Evolutionary conservation across 2,888 invertebrate species (phyloP).

Genomic region (Aromia moschata): DNA sequence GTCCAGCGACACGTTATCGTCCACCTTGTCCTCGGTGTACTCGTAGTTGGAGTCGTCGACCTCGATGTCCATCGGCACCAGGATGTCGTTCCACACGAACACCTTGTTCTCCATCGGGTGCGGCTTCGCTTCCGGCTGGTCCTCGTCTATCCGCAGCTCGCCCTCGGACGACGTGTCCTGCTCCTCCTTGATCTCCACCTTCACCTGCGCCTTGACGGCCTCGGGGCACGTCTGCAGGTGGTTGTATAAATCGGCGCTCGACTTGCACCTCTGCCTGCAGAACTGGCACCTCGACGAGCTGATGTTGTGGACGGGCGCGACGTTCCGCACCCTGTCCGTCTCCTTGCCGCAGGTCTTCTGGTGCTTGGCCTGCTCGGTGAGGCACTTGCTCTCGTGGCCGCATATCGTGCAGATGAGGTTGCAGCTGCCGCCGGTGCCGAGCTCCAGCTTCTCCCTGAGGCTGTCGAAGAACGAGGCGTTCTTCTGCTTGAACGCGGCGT

Average conservation of each 20-base stretch:
- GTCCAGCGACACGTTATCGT: conserved; percentile 59
- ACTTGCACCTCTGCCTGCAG: conserved; percentile 87
- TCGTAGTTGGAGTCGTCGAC: conserved; percentile 59
- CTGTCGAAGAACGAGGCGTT: conserved; percentile 85
- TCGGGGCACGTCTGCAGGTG: conserved; percentile 79
- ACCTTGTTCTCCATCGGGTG: conserved; percentile 85
- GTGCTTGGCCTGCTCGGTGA: conserved; percentile 83
- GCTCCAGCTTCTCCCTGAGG: conserved; percentile 77
- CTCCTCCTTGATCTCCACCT: conserved; percentile 52
- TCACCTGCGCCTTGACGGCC: conserved; percentile 59
- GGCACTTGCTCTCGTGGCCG: conserved; percentile 80
- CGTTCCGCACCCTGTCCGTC: conserved; percentile 41
- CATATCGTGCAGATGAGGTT: conserved; percentile 76
- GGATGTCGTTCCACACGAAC: conserved; percentile 82
- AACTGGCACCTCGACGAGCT: conserved; percentile 85
- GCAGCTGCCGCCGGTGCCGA: conserved; percentile 69
- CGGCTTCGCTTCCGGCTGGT: conserved; percentile 62
- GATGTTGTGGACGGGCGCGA: conserved; percentile 62
- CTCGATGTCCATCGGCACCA: conserved; percentile 60
- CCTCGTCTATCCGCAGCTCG: conserved; percentile 46
- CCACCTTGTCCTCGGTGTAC: conserved; percentile 57
- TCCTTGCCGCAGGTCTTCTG: conserved; percentile 72
- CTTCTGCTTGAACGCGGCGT: conserved; percentile 68
- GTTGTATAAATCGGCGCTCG: conserved; percentile 78
- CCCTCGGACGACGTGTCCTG: conserved; percentile 47